These are phyloP conservation scores for Noctilio leporinus DNA, from an alignment of 2,113 vertebrate genomes.

Conservation along the genomic window DNA sequence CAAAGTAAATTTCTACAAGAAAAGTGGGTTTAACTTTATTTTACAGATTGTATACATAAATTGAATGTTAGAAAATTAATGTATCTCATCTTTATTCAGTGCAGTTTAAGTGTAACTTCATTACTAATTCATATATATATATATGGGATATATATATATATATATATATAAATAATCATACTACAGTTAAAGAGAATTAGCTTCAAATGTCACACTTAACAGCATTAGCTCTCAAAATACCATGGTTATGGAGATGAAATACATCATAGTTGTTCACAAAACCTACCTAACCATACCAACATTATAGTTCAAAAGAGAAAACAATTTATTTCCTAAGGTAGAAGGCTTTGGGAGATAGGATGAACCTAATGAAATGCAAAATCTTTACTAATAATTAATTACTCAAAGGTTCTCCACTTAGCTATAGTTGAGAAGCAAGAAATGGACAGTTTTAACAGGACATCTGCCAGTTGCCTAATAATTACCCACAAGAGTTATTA, in stretches of 20 bases:
- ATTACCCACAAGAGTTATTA: not conserved
- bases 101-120: not conserved
- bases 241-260: slow-evolving; percentile 39
- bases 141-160: no score
- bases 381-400: slow-evolving; percentile 48
- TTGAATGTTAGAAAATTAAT: not conserved
- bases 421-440: not conserved
- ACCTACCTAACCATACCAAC: not conserved
- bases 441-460: slow-evolving; percentile 20
- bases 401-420: not conserved
- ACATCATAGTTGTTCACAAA: slow-evolving; percentile 38
- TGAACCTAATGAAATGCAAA: slow-evolving; percentile 39
- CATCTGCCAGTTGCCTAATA: not conserved
- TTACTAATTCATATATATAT: slow-evolving; percentile 15
- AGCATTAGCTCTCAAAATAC: slow-evolving; percentile 45
- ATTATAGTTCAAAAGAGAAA: slow-evolving; percentile 43
- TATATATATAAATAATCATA: no score
- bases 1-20: slow-evolving; percentile 18
- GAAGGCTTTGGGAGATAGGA: slow-evolving; percentile 27
- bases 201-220: slow-evolving; percentile 50
- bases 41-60: not conserved
- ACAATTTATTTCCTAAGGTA: slow-evolving; percentile 39
- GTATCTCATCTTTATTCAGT: not conserved
- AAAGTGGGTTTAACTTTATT: slow-evolving; percentile 23
- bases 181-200: slow-evolving; percentile 14